Evolutionary conservation across 1,140 invertebrate species (phyloP).

Genomic region (Ceratoteleas bidentatus): DNA sequence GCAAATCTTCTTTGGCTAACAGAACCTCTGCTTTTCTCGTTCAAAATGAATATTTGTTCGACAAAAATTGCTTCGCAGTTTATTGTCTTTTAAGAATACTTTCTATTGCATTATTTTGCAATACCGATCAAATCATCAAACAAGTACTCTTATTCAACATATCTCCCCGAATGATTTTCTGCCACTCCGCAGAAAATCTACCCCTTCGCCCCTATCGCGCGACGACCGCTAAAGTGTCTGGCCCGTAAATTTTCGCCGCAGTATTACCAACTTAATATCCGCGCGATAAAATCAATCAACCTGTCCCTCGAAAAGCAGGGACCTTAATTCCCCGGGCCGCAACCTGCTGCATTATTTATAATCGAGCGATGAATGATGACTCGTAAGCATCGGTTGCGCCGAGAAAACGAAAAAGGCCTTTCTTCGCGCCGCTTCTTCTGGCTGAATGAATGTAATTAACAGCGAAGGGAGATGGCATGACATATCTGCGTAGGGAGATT

Average conservation of each 20-base stretch:
- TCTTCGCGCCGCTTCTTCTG: conserved; percentile 24
- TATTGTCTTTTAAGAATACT: too few relatives aligned
- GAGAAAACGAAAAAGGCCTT: not conserved
- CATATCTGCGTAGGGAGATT: conserved; percentile 64
- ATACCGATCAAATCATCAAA: too few relatives aligned
- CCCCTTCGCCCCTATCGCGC: too few relatives aligned
- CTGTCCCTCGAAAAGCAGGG: conserved; percentile 18
- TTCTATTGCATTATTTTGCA: too few relatives aligned
- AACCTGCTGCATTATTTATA: conserved; percentile 45
- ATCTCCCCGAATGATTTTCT: too few relatives aligned
- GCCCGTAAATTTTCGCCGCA: conserved; percentile 8
- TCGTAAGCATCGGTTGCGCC: conserved; percentile 28
- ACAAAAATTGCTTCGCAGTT: too few relatives aligned
- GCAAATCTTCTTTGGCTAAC: too few relatives aligned
- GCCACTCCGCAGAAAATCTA: not conserved
- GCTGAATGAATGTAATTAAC: conserved; percentile 67
- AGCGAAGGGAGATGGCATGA: conserved; percentile 50
- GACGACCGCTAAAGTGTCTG: not conserved
- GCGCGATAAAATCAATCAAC: conserved; percentile 35
- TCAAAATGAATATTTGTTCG: too few relatives aligned
- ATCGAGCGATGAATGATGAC: conserved; percentile 39
- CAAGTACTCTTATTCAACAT: too few relatives aligned
- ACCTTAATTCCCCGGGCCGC: conserved; percentile 23
- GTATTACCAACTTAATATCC: conserved; percentile 13
- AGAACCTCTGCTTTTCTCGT: too few relatives aligned